phyloP scores from a whole-genome alignment of 2,888 invertebrate species.

The Cybosia mesomella region DNA sequence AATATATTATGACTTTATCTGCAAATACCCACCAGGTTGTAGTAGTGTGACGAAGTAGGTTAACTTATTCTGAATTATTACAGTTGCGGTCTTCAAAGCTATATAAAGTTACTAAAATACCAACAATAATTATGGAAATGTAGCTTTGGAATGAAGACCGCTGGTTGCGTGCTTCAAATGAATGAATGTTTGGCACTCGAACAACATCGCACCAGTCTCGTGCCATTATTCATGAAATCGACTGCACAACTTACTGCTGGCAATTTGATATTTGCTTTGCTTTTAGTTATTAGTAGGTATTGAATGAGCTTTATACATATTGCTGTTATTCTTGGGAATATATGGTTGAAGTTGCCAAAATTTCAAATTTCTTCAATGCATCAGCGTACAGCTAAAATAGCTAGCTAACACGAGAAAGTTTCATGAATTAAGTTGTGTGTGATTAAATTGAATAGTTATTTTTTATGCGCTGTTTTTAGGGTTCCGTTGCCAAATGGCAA shows the following conservation, averaged over 20 bases:
- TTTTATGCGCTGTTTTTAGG: no score
- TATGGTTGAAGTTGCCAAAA: background rate
- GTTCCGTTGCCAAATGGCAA: no score
- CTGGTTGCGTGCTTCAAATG: constrained; percentile 15
- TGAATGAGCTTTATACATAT: background rate
- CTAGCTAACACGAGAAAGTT: background rate
- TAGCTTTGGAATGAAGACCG: background rate
- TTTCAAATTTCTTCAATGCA: background rate
- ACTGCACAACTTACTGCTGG: constrained; percentile 18
- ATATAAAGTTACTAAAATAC: constrained; percentile 9
- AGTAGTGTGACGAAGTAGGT: background rate
- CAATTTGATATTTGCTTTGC: constrained; percentile 10
- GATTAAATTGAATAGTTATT: no score
- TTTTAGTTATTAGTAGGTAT: background rate
- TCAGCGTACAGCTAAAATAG: background rate
- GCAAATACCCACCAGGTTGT: background rate
- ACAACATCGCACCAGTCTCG: constrained; percentile 9
- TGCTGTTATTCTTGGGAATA: background rate
- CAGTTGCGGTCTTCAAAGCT: background rate
- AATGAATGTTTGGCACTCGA: constrained; percentile 16
- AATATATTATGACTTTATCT: background rate
- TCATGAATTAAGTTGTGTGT: background rate
- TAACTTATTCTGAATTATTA: background rate
- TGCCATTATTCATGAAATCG: constrained; percentile 15
- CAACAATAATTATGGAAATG: constrained; percentile 7